Conservation (phyloP, 2,113 vertebrate species). For the Micronycteris hirsuta region DNA sequence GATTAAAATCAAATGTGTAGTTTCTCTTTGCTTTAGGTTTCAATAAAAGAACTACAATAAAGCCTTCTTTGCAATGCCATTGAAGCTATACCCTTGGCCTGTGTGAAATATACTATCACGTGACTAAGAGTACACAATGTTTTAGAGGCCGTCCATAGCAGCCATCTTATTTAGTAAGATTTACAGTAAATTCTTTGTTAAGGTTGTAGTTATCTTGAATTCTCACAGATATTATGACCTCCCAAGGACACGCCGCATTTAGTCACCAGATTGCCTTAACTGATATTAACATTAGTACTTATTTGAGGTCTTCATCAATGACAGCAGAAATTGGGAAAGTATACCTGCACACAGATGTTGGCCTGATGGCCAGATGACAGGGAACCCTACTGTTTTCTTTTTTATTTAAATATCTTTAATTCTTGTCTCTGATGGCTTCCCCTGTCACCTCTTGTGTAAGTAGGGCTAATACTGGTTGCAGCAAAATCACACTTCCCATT, state of each 20-base stretch:
- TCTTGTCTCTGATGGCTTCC: slow-evolving; percentile 69
- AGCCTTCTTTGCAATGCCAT: not conserved
- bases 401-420: slow-evolving; percentile 68
- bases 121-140: not conserved
- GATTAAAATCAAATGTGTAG: not conserved
- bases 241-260: slow-evolving; percentile 39
- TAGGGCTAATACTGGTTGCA: slow-evolving; percentile 71
- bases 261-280: not conserved
- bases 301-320: slow-evolving; percentile 50
- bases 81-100: not conserved
- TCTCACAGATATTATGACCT: slow-evolving; percentile 1
- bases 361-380: slow-evolving; percentile 50
- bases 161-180: not conserved
- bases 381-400: slow-evolving; percentile 54
- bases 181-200: not conserved
- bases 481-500: slow-evolving; percentile 77
- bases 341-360: slow-evolving; percentile 31
- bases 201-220: slow-evolving; percentile 5
- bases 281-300: slow-evolving; percentile 49
- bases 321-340: slow-evolving; percentile 33
- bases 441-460: slow-evolving; percentile 76
- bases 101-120: not conserved
- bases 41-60: not conserved
- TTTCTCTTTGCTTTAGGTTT: not conserved
- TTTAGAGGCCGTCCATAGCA: not conserved